These are phyloP conservation scores for Apantesis nais DNA, from an alignment of 2,888 invertebrate species.

Conservation along the genomic window DNA sequence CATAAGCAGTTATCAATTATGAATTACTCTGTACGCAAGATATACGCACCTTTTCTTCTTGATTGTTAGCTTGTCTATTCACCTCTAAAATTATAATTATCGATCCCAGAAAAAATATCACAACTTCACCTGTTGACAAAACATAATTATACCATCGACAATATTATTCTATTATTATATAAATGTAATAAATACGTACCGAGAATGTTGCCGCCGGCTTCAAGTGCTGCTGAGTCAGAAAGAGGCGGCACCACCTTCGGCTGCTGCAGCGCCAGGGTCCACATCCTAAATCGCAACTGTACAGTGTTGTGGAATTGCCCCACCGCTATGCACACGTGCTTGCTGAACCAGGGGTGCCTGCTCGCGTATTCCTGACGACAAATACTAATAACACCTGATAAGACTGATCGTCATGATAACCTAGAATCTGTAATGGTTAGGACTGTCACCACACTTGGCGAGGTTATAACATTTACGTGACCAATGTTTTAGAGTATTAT, in stretches of 20 bases:
- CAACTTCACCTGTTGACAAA: conserved; percentile 52
- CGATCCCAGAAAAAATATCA: conserved; percentile 55
- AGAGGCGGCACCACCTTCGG: conserved; percentile 47
- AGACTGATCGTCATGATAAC: not conserved
- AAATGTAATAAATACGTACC: conserved; percentile 36
- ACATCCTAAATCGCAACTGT: conserved; percentile 54
- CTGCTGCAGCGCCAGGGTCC: conserved; percentile 50
- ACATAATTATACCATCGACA: not conserved
- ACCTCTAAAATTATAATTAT: conserved; percentile 55
- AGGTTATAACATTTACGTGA: too few species aligned
- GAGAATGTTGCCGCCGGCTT: conserved; percentile 56
- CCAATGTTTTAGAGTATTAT: too few species aligned
- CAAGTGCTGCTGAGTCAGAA: conserved; percentile 44
- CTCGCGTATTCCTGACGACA: conserved; percentile 50
- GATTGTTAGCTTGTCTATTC: conserved; percentile 56
- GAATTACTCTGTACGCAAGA: not conserved
- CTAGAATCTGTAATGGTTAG: not conserved
- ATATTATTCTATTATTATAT: not conserved
- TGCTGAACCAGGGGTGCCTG: conserved; percentile 51
- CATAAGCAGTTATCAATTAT: not conserved
- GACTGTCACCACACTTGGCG: not conserved
- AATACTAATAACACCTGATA: not conserved
- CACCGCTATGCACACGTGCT: conserved; percentile 45
- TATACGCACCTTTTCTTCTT: conserved; percentile 42
- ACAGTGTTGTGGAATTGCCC: conserved; percentile 47